These are phyloP conservation scores for Indicator indicator DNA, from an alignment of 2,113 vertebrate species.

Conservation along the genomic window DNA sequence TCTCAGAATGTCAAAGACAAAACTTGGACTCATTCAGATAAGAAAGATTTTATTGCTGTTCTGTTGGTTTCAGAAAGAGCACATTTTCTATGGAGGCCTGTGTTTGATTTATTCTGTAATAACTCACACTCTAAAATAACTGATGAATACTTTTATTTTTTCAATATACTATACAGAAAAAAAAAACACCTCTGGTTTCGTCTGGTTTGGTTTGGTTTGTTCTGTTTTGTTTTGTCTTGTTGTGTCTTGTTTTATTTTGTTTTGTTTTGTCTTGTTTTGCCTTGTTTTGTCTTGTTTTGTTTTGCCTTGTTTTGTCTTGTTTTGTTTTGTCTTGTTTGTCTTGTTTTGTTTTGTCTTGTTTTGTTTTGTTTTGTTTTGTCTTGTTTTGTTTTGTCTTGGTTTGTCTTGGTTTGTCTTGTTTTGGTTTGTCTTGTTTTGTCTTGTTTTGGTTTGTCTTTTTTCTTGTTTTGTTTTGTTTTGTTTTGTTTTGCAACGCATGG, in stretches of 20 bases:
- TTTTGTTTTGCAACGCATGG: not conserved
- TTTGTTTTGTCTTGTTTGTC: not conserved
- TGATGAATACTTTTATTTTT: not conserved
- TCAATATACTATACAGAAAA: not conserved
- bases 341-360: not conserved
- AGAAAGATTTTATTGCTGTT: not conserved
- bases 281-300: not conserved
- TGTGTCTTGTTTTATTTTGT: not conserved
- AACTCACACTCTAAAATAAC: not conserved
- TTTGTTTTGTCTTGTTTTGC: not conserved
- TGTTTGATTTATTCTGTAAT: not conserved
- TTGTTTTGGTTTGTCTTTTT: too few relatives aligned
- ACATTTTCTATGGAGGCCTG: not conserved
- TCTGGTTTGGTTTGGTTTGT: too few relatives aligned
- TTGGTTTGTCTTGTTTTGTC: not conserved
- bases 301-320: not conserved
- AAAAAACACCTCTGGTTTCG: not conserved
- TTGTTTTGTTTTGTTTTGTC: not conserved
- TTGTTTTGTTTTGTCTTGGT: not conserved
- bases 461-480: too few relatives aligned
- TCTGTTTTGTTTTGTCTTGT: not conserved
- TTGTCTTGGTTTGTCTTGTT: not conserved
- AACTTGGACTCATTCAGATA: not conserved
- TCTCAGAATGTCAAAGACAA: not conserved
- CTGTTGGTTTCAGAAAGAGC: not conserved